Conservation (phyloP, 2,113 vertebrate genomes). For the Gila orcuttii region DNA sequence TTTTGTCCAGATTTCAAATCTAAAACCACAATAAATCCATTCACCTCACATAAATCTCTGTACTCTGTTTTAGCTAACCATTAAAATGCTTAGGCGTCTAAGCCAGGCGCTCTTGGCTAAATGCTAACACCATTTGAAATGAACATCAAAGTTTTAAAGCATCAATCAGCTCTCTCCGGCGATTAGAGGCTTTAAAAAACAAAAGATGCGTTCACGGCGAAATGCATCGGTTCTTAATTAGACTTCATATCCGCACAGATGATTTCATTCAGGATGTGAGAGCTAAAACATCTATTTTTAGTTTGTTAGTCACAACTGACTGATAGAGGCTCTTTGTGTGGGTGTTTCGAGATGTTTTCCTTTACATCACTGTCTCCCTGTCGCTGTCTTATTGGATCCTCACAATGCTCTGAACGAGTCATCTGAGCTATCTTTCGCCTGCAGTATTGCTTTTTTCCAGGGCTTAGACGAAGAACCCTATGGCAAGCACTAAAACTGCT, state of each 20-base stretch:
- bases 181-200: constrained; percentile 47
- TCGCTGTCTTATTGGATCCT: constrained; percentile 4
- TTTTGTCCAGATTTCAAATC: neutral
- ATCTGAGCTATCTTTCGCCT: neutral
- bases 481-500: neutral
- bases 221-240: constrained; percentile 48
- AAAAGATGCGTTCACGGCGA: constrained; percentile 22
- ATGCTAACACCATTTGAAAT: constrained; percentile 37
- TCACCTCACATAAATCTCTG: neutral
- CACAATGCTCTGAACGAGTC: constrained; percentile 7
- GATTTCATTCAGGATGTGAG: constrained; percentile 27
- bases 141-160: constrained; percentile 48
- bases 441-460: neutral
- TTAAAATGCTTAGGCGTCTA: neutral
- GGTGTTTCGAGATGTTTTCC: constrained; percentile 6
- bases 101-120: constrained; percentile 15
- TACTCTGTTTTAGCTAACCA: constrained; percentile 18
- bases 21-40: neutral
- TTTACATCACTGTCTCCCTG: constrained; percentile 9
- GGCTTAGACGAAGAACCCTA: neutral
- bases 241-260: constrained; percentile 40
- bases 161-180: constrained; percentile 35
- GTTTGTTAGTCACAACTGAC: constrained; percentile 44
- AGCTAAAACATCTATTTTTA: constrained; percentile 31
- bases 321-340: constrained; percentile 43